These are phyloP conservation scores for Cephus pulcher DNA, from an alignment of 2,888 invertebrate genomes.

Conservation along the genomic window DNA sequence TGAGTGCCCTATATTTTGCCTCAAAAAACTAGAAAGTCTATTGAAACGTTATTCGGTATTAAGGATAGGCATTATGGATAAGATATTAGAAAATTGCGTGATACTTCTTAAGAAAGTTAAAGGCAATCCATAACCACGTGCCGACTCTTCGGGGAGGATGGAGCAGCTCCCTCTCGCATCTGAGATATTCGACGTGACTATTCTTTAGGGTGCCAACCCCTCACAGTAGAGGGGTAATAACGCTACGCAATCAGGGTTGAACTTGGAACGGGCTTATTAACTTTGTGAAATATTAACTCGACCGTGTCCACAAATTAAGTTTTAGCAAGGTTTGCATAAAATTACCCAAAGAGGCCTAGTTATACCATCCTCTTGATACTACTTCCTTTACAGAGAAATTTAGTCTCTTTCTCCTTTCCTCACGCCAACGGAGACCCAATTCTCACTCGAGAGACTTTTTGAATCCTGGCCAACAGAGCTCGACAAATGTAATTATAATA, in stretches of 20 bases:
- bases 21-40: too few relatives aligned
- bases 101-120: too few relatives aligned
- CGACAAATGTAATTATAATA: slow-evolving; percentile 44
- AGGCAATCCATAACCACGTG: not conserved
- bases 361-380: not conserved
- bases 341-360: slow-evolving; percentile 20
- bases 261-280: slow-evolving; percentile 20
- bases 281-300: slow-evolving; percentile 24
- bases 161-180: not conserved
- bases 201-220: not conserved
- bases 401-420: not conserved
- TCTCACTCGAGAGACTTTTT: slow-evolving; percentile 34
- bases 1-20: not conserved
- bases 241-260: slow-evolving; percentile 7
- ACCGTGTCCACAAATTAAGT: slow-evolving; percentile 25
- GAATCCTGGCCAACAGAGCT: slow-evolving; percentile 42
- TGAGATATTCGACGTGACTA: not conserved
- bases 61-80: not conserved
- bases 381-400: not conserved
- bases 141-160: not conserved
- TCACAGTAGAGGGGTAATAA: not conserved
- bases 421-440: slow-evolving; percentile 21
- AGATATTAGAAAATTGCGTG: not conserved
- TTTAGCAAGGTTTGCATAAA: slow-evolving; percentile 21
- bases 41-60: not conserved